A percentile compares a stretch with the other conserved stretches of the same genome.
phyloP scores from a whole-genome alignment of 2,113 vertebrate species.

The Sisor rabdophorus region DNA sequence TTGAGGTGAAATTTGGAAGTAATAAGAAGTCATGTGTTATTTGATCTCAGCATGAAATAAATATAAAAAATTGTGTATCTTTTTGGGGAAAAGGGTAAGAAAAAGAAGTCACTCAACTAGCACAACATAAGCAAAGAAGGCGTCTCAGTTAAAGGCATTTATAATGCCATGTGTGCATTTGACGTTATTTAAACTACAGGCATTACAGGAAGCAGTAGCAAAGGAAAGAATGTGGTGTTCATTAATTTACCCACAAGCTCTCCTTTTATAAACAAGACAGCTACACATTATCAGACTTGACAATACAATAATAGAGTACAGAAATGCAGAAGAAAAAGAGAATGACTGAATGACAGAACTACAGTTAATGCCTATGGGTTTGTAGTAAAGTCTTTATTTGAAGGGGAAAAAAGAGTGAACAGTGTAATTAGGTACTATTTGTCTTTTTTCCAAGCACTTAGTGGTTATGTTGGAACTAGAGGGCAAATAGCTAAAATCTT shows the following conservation, averaged over 20 bases:
- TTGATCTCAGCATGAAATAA: constrained; percentile 1
- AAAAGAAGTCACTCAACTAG: background rate
- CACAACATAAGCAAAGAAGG: background rate
- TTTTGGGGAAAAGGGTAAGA: background rate
- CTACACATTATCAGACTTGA: background rate
- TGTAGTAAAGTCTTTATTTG: constrained; percentile 33
- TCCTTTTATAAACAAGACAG: constrained; percentile 14
- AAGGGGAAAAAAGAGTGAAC: background rate
- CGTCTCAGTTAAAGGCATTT: constrained; percentile 17
- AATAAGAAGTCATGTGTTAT: constrained; percentile 1
- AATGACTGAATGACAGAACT: background rate
- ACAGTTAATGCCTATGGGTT: background rate
- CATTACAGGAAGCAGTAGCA: constrained; percentile 25
- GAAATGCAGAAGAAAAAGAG: constrained; percentile 18
- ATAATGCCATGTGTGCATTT: constrained; percentile 17
- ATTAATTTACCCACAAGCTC: constrained; percentile 32
- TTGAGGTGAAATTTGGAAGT: background rate
- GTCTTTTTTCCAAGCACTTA: constrained; percentile 20
- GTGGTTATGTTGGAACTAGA: constrained; percentile 10
- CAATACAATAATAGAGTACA: constrained; percentile 28
- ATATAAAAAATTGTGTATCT: background rate
- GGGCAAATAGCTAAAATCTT: constrained; percentile 34
- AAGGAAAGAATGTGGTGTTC: constrained; percentile 31
- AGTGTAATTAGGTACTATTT: constrained; percentile 22
- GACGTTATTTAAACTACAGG: constrained; percentile 16